A percentile compares a stretch with the other conserved stretches of the same genome.
These are phyloP conservation scores for Branchellion lobata DNA, from an alignment of 2,888 invertebrate genomes.

Conservation along the genomic window DNA sequence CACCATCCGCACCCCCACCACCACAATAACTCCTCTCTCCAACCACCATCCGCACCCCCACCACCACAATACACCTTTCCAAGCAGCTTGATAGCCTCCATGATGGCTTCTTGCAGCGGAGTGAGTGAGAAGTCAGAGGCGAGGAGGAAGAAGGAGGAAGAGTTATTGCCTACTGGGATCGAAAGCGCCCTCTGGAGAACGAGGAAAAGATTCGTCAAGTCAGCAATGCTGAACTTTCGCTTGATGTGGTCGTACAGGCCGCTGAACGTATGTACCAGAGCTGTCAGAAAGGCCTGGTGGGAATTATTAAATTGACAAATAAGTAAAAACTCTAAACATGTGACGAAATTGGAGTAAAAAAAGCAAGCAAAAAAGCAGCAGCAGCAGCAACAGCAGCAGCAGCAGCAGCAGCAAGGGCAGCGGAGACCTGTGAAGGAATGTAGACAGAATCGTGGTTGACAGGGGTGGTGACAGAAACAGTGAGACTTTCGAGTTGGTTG, in stretches of 20 bases:
- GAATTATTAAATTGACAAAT: neutral
- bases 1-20: too few relatives aligned
- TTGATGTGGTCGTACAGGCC: constrained; percentile 86
- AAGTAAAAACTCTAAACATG: too few relatives aligned
- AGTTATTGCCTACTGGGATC: constrained; percentile 78
- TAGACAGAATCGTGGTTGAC: constrained; percentile 67
- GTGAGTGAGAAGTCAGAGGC: constrained; percentile 75
- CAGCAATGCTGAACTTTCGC: constrained; percentile 67
- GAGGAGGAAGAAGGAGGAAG: constrained; percentile 78
- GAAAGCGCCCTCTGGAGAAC: constrained; percentile 77
- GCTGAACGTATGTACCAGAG: constrained; percentile 91
- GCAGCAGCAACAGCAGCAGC: neutral
- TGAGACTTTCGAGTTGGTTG: neutral
- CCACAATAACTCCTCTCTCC: too few relatives aligned
- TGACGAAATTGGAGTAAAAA: neutral
- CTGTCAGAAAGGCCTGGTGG: constrained; percentile 85
- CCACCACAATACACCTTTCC: constrained; percentile 73
- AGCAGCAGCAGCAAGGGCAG: too few relatives aligned
- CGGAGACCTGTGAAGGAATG: constrained; percentile 75
- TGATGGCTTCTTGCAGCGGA: constrained; percentile 78
- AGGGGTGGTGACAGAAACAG: constrained; percentile 69
- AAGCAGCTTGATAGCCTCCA: constrained; percentile 82
- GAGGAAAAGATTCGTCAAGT: constrained; percentile 77
- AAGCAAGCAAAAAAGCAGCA: neutral
- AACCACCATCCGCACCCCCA: too few relatives aligned